phyloP scores from a whole-genome alignment of 1,140 invertebrate species.

The Drosophila sechellia region DNA sequence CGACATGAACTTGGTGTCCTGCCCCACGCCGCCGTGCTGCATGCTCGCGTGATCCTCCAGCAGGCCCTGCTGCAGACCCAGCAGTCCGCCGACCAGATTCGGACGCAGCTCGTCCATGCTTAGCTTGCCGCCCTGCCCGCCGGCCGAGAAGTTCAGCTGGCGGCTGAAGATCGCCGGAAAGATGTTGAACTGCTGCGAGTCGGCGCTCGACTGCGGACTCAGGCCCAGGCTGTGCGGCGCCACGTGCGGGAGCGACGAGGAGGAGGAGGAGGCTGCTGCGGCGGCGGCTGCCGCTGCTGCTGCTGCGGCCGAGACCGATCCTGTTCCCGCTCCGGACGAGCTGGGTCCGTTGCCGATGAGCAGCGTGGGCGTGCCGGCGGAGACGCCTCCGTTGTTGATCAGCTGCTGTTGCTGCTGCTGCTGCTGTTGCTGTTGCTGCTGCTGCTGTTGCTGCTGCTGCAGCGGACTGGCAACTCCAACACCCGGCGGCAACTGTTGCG shows the following conservation, averaged over 20 bases:
- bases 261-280: background rate
- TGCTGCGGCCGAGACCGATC: slow-evolving; percentile 66
- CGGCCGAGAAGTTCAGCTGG: slow-evolving; percentile 92
- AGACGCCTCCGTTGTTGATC: slow-evolving; percentile 48
- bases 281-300: slow-evolving; percentile 20
- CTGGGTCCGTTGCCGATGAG: slow-evolving; percentile 71
- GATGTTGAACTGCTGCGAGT: slow-evolving; percentile 93
- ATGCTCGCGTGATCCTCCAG: slow-evolving; percentile 89
- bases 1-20: slow-evolving; percentile 85
- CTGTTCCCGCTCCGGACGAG: slow-evolving; percentile 84
- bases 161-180: slow-evolving; percentile 94
- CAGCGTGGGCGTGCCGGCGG: slow-evolving; percentile 53
- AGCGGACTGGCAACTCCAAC: slow-evolving; percentile 43
- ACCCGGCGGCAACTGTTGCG: slow-evolving; percentile 48
- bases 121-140: slow-evolving; percentile 86
- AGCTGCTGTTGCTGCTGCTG: slow-evolving; percentile 50
- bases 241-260: slow-evolving; percentile 56
- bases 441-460: slow-evolving; percentile 66
- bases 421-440: slow-evolving; percentile 48
- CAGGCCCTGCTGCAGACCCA: slow-evolving; percentile 90
- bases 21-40: slow-evolving; percentile 76
- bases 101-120: slow-evolving; percentile 92
- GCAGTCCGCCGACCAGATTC: slow-evolving; percentile 90
- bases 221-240: slow-evolving; percentile 86
- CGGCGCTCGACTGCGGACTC: slow-evolving; percentile 86